These are phyloP conservation scores for Psylliodes chrysocephalus DNA, from an alignment of 2,888 invertebrate genomes.

Conservation along the genomic window DNA sequence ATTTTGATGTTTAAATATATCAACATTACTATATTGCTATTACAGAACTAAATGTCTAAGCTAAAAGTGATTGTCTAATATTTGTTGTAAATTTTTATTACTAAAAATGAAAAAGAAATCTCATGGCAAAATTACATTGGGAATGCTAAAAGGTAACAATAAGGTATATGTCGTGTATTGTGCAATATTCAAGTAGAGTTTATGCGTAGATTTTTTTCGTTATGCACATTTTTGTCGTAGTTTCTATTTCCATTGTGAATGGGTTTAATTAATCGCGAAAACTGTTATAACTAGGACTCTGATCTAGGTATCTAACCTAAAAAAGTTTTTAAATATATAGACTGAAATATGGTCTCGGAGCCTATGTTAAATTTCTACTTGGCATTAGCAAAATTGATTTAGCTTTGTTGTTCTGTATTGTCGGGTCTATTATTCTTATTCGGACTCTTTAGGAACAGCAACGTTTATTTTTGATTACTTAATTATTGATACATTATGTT, in stretches of 20 bases:
- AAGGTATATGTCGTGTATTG: conserved; percentile 55
- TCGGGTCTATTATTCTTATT: too few species aligned
- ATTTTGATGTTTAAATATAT: conserved; percentile 7
- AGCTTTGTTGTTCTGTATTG: too few species aligned
- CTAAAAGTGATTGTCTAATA: conserved; percentile 22
- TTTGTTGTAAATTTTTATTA: conserved; percentile 2
- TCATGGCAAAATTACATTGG: conserved; percentile 61
- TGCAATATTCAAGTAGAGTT: conserved; percentile 30
- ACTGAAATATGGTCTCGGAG: too few species aligned
- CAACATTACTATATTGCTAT: conserved; percentile 26
- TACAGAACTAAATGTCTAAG: conserved; percentile 30
- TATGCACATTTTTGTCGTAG: conserved; percentile 27
- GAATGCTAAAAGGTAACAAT: conserved; percentile 62
- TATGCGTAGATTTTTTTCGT: conserved; percentile 22
- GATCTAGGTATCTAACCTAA: too few species aligned
- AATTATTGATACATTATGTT: too few species aligned
- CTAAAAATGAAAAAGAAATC: conserved; percentile 54
- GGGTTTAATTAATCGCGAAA: conserved; percentile 6
- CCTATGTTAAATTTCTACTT: too few species aligned
- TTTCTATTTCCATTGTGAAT: background rate
- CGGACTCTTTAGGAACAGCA: too few species aligned
- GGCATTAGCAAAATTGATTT: too few species aligned
- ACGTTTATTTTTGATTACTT: too few species aligned
- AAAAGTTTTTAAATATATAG: too few species aligned
- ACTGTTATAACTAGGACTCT: too few species aligned